Conservation (phyloP, 2,888 invertebrate species). For the Antheraea assamensis region DNA sequence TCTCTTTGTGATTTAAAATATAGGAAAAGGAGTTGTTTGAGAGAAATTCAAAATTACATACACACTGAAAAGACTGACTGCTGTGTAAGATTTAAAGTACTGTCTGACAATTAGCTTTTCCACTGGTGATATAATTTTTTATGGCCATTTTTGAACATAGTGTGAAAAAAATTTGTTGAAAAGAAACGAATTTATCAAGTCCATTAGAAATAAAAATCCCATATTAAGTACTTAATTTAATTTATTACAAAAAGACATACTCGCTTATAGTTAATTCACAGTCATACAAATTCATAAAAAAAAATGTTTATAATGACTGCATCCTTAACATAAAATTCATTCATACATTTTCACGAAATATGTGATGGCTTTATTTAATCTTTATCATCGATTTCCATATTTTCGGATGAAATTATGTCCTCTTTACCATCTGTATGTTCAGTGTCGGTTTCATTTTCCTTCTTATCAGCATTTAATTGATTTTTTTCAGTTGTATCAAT, state of each 20-base stretch:
- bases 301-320: neutral
- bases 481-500: conserved; percentile 23
- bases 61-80: neutral
- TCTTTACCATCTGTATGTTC: conserved; percentile 37
- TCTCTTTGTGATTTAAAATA: neutral
- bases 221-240: conserved; percentile 1
- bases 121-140: no score
- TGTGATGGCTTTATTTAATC: conserved; percentile 40
- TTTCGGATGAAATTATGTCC: conserved; percentile 51
- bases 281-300: neutral
- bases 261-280: neutral
- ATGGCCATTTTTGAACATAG: no score
- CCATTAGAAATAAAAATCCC: neutral
- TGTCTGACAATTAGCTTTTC: no score
- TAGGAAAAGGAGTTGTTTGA: neutral
- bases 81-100: no score
- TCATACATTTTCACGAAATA: neutral
- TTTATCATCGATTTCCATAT: conserved; percentile 64
- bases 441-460: conserved; percentile 27
- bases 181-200: neutral
- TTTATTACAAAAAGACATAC: neutral
- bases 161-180: neutral
- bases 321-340: neutral
- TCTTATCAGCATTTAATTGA: conserved; percentile 23
- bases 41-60: neutral